Evolutionary conservation across 2,113 vertebrate species (phyloP), one percentile per base, ranked within the genome.

Genomic region (Myotis brandtii): DNA sequence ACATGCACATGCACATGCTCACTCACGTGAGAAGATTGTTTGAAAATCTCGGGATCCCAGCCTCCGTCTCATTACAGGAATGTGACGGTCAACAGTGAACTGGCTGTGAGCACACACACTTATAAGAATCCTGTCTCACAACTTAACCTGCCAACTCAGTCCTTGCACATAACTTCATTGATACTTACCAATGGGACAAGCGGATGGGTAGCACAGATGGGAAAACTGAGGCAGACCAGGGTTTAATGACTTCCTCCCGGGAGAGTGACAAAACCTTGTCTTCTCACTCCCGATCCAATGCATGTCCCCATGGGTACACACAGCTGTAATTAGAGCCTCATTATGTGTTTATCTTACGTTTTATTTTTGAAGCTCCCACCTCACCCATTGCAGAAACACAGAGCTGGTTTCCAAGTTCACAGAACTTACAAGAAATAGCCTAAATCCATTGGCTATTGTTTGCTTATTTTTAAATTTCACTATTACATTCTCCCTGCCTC

Each of bases 381-480:
- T 93, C 37, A 32, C 4, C 14, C 40, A 34, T 11, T n/a, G 5
- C 14, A 83, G 95, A 96, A 88, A 90, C 5, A 37, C 34, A 94
- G 32, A 72, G 18, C 67, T 66, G 6, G 77, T 89, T 91, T 89
- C 77, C 90, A 94, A 95, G 69, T 69, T 93, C 72, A 70, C 30
- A n/a, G 17, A 20, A n/a, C 66, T 92, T 85, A 90, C 43, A 86
- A 73, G 48, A 96, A 95, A 90, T 48, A 73, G 25, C 32, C 52
- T 88, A 92, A 96, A 94, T 27, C 25, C 43, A 92, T 52, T 75
- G 67, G 56, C 27, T 43, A 66, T 90, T 88, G 40, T 98, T 95
- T 96, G 82, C 25, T 72, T 95, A 93, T 95, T 97, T 96, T 86
- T 96, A 94, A 96, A 93, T 96, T 95, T 95, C 76, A 96, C 6